phyloP scores from a whole-genome alignment of 2,113 vertebrate species.

The Agelaius phoeniceus region DNA sequence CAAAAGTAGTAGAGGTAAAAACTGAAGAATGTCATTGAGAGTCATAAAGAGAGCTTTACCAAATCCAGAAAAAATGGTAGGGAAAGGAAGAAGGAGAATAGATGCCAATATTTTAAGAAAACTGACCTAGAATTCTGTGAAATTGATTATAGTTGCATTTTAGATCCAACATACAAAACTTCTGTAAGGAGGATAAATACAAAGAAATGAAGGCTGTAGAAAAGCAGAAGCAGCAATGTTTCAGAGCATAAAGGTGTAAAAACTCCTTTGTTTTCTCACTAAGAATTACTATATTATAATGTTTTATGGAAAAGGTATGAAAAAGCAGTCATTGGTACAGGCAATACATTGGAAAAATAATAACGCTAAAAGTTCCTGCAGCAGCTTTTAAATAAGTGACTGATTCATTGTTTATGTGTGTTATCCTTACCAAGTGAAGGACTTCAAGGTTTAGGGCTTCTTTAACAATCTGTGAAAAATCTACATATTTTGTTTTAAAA shows the following conservation, averaged over 20 bases:
- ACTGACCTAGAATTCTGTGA: neutral
- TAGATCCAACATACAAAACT: neutral
- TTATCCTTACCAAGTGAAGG: neutral
- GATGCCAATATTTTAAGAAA: neutral
- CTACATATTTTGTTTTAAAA: neutral
- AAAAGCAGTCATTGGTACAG: neutral
- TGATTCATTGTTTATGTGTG: neutral
- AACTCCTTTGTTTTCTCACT: rapidly evolving
- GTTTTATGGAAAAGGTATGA: neutral
- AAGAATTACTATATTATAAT: neutral
- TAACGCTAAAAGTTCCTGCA: neutral
- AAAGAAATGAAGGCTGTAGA: neutral
- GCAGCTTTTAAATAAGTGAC: neutral
- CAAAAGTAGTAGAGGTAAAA: neutral
- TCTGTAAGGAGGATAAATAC: neutral
- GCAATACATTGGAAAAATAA: neutral
- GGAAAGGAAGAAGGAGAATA: neutral
- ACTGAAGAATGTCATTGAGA: neutral
- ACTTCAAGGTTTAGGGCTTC: neutral
- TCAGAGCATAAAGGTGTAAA: neutral
- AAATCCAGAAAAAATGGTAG: neutral
- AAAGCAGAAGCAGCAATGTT: neutral
- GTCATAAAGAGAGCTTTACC: neutral
- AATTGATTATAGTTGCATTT: neutral
- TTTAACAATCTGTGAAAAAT: neutral